These are phyloP conservation scores for Rugalucina vietnamica DNA, from an alignment of 2,888 invertebrate species.

Conservation along the genomic window DNA sequence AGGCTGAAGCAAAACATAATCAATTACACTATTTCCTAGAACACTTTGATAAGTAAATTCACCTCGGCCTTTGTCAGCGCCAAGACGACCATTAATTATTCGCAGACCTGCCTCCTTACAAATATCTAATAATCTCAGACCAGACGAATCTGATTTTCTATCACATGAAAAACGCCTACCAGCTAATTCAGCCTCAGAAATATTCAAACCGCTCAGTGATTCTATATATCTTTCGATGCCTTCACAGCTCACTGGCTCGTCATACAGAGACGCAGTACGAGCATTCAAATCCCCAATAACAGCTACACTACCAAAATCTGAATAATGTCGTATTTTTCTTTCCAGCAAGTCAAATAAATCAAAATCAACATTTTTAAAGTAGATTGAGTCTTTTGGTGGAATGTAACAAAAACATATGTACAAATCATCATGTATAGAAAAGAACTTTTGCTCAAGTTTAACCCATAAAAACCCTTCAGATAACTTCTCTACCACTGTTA, in stretches of 20 bases:
- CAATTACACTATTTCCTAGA: neutral
- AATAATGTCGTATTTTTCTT: neutral
- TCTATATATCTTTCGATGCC: neutral
- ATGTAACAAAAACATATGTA: neutral
- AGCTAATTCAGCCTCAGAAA: neutral
- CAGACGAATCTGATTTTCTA: neutral
- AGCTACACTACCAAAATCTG: neutral
- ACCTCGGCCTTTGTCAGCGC: neutral
- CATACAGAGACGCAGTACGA: neutral
- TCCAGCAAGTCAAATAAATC: neutral
- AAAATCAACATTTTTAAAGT: neutral
- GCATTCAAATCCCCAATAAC: neutral
- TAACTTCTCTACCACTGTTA: neutral
- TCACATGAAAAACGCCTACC: neutral
- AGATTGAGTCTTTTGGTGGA: neutral
- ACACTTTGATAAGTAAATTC: neutral
- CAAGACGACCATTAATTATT: conserved; percentile 19
- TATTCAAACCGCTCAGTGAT: neutral
- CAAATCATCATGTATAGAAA: neutral
- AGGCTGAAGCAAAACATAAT: neutral
- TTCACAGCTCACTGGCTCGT: neutral
- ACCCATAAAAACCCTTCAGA: neutral
- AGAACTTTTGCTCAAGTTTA: neutral
- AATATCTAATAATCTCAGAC: conserved; percentile 1
- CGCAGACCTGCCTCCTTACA: neutral